Conservation (phyloP, 2,888 invertebrate species). For the Netelia virgata region DNA sequence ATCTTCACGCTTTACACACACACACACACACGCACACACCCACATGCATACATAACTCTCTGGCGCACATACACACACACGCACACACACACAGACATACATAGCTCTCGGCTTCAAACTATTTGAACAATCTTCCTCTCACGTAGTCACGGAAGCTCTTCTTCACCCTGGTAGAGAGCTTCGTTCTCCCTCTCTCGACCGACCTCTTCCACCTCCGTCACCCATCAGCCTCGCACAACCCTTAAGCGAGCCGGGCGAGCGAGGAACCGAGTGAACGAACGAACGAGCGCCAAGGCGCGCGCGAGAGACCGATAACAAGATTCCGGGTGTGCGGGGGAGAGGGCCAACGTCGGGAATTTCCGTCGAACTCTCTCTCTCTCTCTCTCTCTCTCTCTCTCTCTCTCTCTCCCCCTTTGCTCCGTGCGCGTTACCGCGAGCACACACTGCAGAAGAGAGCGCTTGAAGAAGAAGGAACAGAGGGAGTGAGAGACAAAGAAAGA, state of each 20-base stretch:
- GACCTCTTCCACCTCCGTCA: constrained; percentile 2
- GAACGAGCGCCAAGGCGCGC: constrained; percentile 51
- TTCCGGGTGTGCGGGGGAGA: constrained; percentile 54
- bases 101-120: constrained; percentile 58
- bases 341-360: constrained; percentile 34
- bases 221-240: constrained; percentile 16
- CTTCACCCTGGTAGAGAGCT: constrained; percentile 42
- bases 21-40: neutral
- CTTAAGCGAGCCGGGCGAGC: constrained; percentile 38
- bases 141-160: constrained; percentile 68
- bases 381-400: too few relatives aligned
- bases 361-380: constrained; percentile 26
- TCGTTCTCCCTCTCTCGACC: neutral
- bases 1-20: constrained; percentile 7
- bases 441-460: constrained; percentile 22
- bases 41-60: neutral
- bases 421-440: constrained; percentile 10
- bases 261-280: constrained; percentile 44
- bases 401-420: constrained; percentile 25
- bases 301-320: constrained; percentile 67
- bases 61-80: constrained; percentile 6
- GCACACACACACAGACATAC: constrained; percentile 4
- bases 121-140: constrained; percentile 69
- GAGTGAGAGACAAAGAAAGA: constrained; percentile 23
- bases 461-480: constrained; percentile 9